Percentiles rank a stretch among this genome's conserved stretches.
phyloP scores from a whole-genome alignment of 2,113 vertebrate genomes.

The Microcebus griseorufus region DNA sequence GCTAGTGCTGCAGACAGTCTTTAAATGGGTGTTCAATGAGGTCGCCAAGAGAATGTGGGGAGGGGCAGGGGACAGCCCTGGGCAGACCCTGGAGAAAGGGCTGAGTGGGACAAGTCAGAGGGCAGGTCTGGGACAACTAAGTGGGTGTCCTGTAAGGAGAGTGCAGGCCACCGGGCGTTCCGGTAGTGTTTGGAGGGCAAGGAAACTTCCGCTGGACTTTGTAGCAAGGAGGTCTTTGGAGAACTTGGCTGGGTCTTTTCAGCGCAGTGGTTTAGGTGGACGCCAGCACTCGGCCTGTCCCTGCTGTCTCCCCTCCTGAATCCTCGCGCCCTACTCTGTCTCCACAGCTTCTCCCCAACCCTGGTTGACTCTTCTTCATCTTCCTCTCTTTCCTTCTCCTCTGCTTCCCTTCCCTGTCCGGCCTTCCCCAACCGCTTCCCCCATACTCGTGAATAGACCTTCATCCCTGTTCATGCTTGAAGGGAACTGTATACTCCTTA shows the following conservation, averaged over 20 bases:
- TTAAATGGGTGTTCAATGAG: neutral
- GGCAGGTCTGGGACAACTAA: too few relatives aligned
- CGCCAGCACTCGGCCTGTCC: neutral
- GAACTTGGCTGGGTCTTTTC: neutral
- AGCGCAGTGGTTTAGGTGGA: neutral
- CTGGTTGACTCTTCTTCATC: too few relatives aligned
- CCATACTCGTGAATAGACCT: neutral
- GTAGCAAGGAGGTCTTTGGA: too few relatives aligned
- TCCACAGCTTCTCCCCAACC: neutral
- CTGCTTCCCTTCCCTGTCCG: neutral
- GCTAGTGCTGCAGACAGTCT: neutral
- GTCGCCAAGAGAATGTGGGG: too few relatives aligned
- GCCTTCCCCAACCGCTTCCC: neutral
- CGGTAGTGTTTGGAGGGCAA: neutral
- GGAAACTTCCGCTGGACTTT: neutral
- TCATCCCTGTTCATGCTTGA: neutral
- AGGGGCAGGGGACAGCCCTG: neutral
- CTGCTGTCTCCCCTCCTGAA: neutral
- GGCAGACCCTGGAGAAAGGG: neutral
- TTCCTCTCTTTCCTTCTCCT: neutral
- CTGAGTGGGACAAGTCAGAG: accelerated
- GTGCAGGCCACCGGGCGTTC: neutral
- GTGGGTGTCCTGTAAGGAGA: neutral
- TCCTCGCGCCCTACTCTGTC: neutral
- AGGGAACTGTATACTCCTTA: neutral